Evolutionary conservation across 2,113 vertebrate genomes (phyloP), one percentile per base, ranked within the genome.

Genomic region (Entelurus aequoreus): DNA sequence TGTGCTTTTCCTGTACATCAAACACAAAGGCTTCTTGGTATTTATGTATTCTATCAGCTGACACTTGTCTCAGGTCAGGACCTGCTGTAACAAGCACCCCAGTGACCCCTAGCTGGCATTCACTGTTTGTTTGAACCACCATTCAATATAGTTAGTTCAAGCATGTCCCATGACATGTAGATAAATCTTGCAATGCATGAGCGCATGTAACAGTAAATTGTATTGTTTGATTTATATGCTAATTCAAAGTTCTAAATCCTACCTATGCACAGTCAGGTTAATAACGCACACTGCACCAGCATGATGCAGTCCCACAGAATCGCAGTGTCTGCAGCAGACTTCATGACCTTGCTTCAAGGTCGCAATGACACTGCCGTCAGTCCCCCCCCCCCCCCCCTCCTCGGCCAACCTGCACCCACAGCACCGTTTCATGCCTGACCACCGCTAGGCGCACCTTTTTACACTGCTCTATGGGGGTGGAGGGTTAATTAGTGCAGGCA

Each of bases 291-390:
- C 79, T 87, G 82, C 83, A 81, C 68, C 88, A 79, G 72, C 72
- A 40, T 69, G 84, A 84, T 84, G 83, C 81, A 79, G 83, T 66
- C 54, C 78, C 64, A 76, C 75, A 82, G 79, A 86, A 86, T 78
- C 84, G 87, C 87, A 84, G 87, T 75, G 77, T 85, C 82, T 81
- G 88, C 85, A 83, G 87, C 80, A 81, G 71, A 76, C 84, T 51
- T 21, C 15, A 54, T 82, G 87, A 89, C 90, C 88, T 92, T 91
- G 84, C 66, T 79, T 88, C 89, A 92, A 92, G 90, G 90, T 90
- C 89, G 87, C 82, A 86, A 58, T 89, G 88, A 89, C 88, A 81
- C 85, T 65, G 67, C 79, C 77, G 81, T 84, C 79, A 83, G 78
- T 83, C 79, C 80, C 79, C 78, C 78, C 74, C 79, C 70, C 75